Evolutionary conservation across 2,888 invertebrate genomes (phyloP).

Genomic region (Lasioglossum leucozonium): DNA sequence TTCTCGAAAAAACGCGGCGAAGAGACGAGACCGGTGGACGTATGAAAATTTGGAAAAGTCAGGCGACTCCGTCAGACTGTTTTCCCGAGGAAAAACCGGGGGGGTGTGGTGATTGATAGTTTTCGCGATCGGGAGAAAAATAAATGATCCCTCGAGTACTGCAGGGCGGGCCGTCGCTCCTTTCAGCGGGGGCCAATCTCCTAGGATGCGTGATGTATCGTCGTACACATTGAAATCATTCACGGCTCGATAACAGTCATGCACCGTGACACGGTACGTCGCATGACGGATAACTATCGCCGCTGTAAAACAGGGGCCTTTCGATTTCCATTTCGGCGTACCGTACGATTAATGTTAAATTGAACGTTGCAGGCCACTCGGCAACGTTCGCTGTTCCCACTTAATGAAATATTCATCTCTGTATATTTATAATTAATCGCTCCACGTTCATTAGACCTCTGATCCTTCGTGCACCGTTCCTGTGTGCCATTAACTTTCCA

Average conservation of each 20-base stretch:
- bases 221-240: slow-evolving; percentile 56
- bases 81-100: background rate
- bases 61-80: slow-evolving; percentile 5
- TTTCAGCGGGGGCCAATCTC: slow-evolving; percentile 44
- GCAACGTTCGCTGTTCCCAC: background rate
- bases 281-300: slow-evolving; percentile 54
- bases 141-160: slow-evolving; percentile 60
- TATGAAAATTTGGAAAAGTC: slow-evolving; percentile 44
- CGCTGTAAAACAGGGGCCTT: slow-evolving; percentile 1
- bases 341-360: slow-evolving; percentile 37
- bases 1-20: background rate
- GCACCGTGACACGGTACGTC: slow-evolving; percentile 36
- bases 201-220: slow-evolving; percentile 62
- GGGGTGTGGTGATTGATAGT: slow-evolving; percentile 59
- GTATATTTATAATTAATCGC: slow-evolving; percentile 17
- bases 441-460: background rate
- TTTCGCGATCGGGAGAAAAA: slow-evolving; percentile 51
- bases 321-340: slow-evolving; percentile 21
- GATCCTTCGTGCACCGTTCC: background rate
- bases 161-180: slow-evolving; percentile 43
- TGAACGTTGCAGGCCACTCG: slow-evolving; percentile 1
- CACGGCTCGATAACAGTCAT: slow-evolving; percentile 63
- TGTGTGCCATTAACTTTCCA: background rate
- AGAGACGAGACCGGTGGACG: background rate
- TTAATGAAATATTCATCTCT: background rate